Evolutionary conservation across 2,797 vertebrate species (phyloP).

Genomic region (Capromys pilorides): DNA sequence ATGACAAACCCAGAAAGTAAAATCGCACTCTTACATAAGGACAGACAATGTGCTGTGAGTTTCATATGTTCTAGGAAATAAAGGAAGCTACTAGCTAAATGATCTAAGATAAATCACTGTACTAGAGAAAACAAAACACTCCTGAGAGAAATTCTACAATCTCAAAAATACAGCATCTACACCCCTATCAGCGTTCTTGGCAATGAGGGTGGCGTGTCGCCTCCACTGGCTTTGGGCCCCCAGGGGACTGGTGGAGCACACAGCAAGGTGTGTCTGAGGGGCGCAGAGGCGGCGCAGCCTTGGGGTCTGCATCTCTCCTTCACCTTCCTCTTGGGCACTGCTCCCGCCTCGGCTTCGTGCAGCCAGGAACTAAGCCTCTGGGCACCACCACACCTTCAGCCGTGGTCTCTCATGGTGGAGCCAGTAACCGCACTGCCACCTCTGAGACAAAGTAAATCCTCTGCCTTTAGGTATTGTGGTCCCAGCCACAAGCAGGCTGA

Average conservation of each 20-base stretch:
- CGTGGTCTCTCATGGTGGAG: neutral
- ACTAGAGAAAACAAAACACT: constrained; percentile 34
- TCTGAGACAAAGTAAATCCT: neutral
- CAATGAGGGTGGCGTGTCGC: too few species aligned
- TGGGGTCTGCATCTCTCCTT: neutral
- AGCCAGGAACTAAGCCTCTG: neutral
- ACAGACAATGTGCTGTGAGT: neutral
- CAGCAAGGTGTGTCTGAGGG: neutral
- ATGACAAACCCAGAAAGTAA: constrained; percentile 12
- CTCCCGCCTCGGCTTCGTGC: neutral
- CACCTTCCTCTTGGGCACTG: neutral
- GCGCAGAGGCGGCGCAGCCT: neutral
- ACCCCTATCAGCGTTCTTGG: neutral
- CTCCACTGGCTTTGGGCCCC: neutral
- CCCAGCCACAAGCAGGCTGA: neutral
- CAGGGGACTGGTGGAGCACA: neutral
- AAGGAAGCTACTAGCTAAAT: neutral
- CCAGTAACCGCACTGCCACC: neutral
- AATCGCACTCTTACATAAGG: constrained; percentile 37
- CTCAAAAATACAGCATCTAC: constrained; percentile 30
- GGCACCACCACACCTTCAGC: neutral
- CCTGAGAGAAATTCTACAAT: neutral
- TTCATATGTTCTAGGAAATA: constrained; percentile 16
- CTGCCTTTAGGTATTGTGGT: neutral
- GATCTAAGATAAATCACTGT: constrained; percentile 33